Base-by-base conservation (phyloP, 2,113 vertebrate genomes). In the Coturnix japonica region DNA sequence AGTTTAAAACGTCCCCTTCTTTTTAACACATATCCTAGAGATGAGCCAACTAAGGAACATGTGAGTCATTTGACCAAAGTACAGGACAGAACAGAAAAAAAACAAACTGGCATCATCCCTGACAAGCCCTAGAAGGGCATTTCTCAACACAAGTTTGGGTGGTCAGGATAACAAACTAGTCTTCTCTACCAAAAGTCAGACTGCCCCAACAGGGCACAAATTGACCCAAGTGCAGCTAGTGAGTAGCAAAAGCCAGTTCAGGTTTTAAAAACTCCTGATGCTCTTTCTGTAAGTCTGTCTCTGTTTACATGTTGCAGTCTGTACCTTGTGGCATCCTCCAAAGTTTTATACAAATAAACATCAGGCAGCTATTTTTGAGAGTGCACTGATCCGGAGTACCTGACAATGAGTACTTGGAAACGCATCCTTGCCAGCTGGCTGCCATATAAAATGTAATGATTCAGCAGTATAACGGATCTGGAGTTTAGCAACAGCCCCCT, bases 381-480 rank as follows among this genome's bases (percentile, higher is more conserved):
- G 60, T 69, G 31, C 81, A 51, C 31, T 95, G 87, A 96, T 93
- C 81, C 66, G 93, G 93, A 72, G 28, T 83, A 92, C 87, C 86
- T 96, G 95, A 94, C 89, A 95, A 93, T 88, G 71, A 95, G 75
- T 85, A 83, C 74, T 23, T 83, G 61, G 80, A 96, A 90, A 75
- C 85, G 93, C 53, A 95, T 77, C 84, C 51, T 78, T 95, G 94
- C 93, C 97, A 97, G 95, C 92, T 95, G 95, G 95, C 94, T 96
- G 91, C 81, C 83, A 74, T 14, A 79, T 85, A 90, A 93, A 93
- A 87, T 90, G 78, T 46, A 73, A 97, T 97, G 97, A 97, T 95
- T 97, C 95, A 96, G 97, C 96, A 97, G 95, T 96, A 96, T 94
- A 96, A 97, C 91, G 77, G 89, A 89, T 96, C 94, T 91, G 83